phyloP scores from a whole-genome alignment of 2,888 invertebrate genomes.

The Bugula neritina region DNA sequence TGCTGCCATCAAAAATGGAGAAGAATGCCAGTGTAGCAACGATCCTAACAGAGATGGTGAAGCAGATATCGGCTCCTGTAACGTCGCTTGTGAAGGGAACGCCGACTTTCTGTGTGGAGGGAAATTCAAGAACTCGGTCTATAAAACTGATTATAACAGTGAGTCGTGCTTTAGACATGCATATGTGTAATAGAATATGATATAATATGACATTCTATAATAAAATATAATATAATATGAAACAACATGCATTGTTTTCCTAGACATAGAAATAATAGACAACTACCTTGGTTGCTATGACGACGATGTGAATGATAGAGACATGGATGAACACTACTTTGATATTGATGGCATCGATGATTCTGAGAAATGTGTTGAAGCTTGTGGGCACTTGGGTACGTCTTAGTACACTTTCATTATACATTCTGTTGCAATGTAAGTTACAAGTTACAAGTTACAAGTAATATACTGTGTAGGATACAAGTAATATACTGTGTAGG shows the following conservation, averaged over 20 bases:
- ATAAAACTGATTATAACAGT: neutral
- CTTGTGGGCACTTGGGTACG: neutral
- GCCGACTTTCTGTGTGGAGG: neutral
- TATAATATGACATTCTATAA: too few relatives aligned
- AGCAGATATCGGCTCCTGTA: neutral
- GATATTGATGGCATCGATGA: neutral
- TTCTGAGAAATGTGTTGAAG: neutral
- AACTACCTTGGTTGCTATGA: neutral
- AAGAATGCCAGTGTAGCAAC: neutral
- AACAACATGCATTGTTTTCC: too few relatives aligned
- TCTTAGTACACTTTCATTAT: too few relatives aligned
- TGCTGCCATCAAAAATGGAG: neutral
- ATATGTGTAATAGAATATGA: too few relatives aligned
- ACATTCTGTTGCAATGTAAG: too few relatives aligned
- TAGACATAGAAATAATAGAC: too few relatives aligned
- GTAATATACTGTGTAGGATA: too few relatives aligned
- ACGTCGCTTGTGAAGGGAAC: neutral
- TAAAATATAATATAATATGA: too few relatives aligned
- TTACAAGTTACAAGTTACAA: too few relatives aligned
- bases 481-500: too few relatives aligned
- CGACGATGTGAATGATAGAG: neutral
- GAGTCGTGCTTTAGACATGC: too few relatives aligned
- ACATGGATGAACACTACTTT: neutral
- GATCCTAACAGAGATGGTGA: neutral
- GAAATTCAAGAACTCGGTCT: neutral